These are phyloP conservation scores for Pyxicephalus adspersus DNA, from an alignment of 2,113 vertebrate genomes.

Conservation along the genomic window DNA sequence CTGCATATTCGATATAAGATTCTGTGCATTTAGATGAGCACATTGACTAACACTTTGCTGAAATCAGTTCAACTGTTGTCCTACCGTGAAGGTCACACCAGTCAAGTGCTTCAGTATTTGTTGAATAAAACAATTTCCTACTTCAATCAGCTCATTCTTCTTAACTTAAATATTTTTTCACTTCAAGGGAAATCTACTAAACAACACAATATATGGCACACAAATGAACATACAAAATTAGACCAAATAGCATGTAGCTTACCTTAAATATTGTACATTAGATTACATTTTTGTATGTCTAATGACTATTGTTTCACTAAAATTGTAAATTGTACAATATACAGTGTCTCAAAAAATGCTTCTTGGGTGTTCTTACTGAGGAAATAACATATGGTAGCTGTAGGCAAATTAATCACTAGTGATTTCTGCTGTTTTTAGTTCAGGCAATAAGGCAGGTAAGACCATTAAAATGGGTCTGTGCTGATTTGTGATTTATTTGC, in stretches of 20 bases:
- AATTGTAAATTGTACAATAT: neutral
- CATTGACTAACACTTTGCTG: constrained; percentile 34
- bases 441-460: too few relatives aligned
- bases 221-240: neutral
- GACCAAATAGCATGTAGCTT: neutral
- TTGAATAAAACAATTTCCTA: constrained; percentile 28
- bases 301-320: neutral
- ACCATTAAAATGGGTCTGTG: too few relatives aligned
- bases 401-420: neutral
- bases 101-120: constrained; percentile 41
- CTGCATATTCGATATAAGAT: constrained; percentile 44
- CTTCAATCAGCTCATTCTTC: neutral
- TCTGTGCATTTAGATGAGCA: constrained; percentile 54
- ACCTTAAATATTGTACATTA: neutral
- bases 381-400: neutral
- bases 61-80: constrained; percentile 37
- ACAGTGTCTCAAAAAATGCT: neutral
- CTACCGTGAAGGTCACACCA: constrained; percentile 49
- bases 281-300: neutral
- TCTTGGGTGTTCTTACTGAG: neutral
- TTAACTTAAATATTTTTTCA: constrained; percentile 2
- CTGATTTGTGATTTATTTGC: too few relatives aligned
- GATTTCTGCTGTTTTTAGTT: neutral
- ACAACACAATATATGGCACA: neutral
- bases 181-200: neutral